Base-by-base conservation (phyloP, 2,888 invertebrate species). In the Tryphoninae sp. region DNA sequence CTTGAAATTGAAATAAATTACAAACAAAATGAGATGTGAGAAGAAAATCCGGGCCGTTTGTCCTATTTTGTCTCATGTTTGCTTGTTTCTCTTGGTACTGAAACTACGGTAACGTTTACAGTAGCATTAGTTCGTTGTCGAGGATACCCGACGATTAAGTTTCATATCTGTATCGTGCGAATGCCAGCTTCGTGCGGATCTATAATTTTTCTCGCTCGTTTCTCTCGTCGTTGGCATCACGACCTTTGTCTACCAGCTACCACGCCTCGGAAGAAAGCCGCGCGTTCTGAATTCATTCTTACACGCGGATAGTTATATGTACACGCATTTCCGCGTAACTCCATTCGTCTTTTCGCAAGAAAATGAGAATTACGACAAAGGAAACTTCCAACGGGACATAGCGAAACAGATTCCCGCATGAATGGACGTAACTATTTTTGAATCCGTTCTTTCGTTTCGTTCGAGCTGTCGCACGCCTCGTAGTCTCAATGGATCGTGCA, bases 101-200 rank as follows among this genome's bases (percentile, higher is more conserved):
- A 16, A 19, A 9, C 8, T 26, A 65, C 45, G 42, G 9, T 58
- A 42, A 6, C 13, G 45, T 55, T 65, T 61, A 40, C n/a, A 65
- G 55, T 42, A 45, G 53, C 58, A 58, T 65, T 65, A 45, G 26
- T 65, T 45, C 16, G 65, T 65, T 19, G 7, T 6, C 45, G 22
- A n/a, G 58, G 59, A 49, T 67, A 71, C 23, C 58, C 55, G 72
- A 58, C 79, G 76, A 83, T 84, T 82, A 77, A 80, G 45, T 78
- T 82, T 80, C 74, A 80, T 79, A 78, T 78, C 23, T 78, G 71
- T 64, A 74, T 77, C 59, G 64, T 76, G 67, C 53, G 42, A 78
- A 59, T 77, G 19, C 67, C 62, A 53, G 62, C 23, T 58, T 74
- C 45, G 64, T 49, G 23, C 26, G 40, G 42, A 73, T 81, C 61